These are phyloP conservation scores for Crocuta crocuta DNA, from an alignment of 2,113 vertebrate genomes.

Conservation along the genomic window DNA sequence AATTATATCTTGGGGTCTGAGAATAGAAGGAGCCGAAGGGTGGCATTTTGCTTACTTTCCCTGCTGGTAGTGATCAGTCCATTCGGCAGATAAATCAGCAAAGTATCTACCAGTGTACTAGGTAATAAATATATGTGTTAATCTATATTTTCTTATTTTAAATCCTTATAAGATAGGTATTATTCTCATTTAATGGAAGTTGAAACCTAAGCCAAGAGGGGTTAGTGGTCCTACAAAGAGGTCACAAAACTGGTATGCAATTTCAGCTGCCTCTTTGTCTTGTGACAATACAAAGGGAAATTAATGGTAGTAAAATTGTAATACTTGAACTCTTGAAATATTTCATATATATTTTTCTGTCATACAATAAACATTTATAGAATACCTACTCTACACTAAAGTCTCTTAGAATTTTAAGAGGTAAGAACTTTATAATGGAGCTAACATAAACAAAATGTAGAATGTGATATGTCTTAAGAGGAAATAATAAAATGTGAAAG, in stretches of 20 bases:
- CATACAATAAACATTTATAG: background rate
- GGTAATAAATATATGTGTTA: background rate
- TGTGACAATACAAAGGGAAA: background rate
- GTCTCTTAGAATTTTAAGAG: background rate
- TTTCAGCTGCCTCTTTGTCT: background rate
- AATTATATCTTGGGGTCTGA: background rate
- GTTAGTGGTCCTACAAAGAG: background rate
- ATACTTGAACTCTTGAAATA: background rate
- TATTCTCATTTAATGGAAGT: slow-evolving; percentile 23
- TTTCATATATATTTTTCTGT: background rate
- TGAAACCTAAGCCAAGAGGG: slow-evolving; percentile 5
- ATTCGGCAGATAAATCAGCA: slow-evolving; percentile 2
- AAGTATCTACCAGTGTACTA: background rate
- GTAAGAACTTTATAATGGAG: background rate
- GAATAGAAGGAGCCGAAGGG: background rate
- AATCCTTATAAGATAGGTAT: background rate
- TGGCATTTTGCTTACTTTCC: background rate
- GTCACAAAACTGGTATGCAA: background rate
- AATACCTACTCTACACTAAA: background rate
- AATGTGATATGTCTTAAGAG: background rate
- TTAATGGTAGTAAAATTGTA: slow-evolving; percentile 7
- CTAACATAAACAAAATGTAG: background rate
- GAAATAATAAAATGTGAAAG: background rate
- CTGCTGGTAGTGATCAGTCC: background rate
- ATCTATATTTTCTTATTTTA: slow-evolving; percentile 26